Conservation (phyloP, 2,888 invertebrate species). For the Pseudococcus jackbeardsleyi region DNA sequence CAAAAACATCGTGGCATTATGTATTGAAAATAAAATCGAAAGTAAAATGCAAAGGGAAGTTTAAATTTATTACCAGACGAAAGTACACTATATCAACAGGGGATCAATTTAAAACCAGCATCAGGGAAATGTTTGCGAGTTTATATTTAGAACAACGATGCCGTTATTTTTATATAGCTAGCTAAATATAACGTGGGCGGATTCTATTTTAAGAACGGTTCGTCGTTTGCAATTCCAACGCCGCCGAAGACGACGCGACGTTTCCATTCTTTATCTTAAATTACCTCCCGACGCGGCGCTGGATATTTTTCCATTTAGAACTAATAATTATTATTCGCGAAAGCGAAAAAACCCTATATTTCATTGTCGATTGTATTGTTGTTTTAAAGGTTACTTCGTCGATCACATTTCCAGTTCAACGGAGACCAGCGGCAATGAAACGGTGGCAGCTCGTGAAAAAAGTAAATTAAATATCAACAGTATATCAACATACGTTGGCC, state of each 20-base stretch:
- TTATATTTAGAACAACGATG: constrained; percentile 45
- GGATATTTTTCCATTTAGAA: background rate
- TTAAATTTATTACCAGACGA: constrained; percentile 55
- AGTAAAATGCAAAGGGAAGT: constrained; percentile 14
- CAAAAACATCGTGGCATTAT: background rate
- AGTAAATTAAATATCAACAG: constrained; percentile 62
- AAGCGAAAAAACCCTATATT: background rate
- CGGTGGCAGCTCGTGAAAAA: constrained; percentile 56
- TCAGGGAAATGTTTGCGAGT: constrained; percentile 7
- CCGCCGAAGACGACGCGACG: background rate
- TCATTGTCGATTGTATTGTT: background rate
- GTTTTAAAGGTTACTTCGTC: constrained; percentile 60
- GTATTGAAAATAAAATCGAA: constrained; percentile 56
- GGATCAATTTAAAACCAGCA: constrained; percentile 48
- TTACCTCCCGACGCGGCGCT: background rate
- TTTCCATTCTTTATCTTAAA: constrained; percentile 6
- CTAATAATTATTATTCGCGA: background rate
- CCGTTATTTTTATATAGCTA: constrained; percentile 22
- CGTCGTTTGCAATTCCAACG: constrained; percentile 14
- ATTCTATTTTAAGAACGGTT: background rate
- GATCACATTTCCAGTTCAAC: constrained; percentile 61
- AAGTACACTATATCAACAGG: constrained; percentile 51
- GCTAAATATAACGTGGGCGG: constrained; percentile 22
- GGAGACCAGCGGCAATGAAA: constrained; percentile 48
- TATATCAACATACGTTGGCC: constrained; percentile 85